Base-by-base conservation (phyloP, 2,113 vertebrate species). In the Pelecanus crispus region DNA sequence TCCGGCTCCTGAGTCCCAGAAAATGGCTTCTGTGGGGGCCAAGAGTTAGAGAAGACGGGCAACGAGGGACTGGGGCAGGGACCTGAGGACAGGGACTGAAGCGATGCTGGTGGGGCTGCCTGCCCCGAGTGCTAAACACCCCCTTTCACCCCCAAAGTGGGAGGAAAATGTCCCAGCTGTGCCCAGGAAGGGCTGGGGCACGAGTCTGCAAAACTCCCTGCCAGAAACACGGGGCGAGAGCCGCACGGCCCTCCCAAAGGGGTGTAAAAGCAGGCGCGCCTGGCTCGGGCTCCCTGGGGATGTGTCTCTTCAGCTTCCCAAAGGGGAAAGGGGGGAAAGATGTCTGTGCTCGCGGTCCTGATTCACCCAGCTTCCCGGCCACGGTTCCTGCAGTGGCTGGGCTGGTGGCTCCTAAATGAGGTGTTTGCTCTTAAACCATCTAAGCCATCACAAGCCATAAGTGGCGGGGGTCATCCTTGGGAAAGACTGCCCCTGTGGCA, bases 351-450 rank as follows among this genome's bases (percentile, higher is more conserved):
- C 0, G 0, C 6, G 1, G 34, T 56, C 66, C 86, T 47, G 47
- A 40, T 67, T 68, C 52, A 36, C 20, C 13, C 49, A 53, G 18
- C 13, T 80, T 83, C 38, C 65, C 2, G 0, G 40, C 34, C 63
- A 17, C 0, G 0, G 17, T 13, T 82, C 71, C 45, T 4, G 1
- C 56, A 65, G 66, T 10, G 32, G 26, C 61, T 22, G 1, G 0
- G 36, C 80, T 77, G 77, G 25, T 0, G 0, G 22, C 42, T 83
- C 59, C 72, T 61, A 31, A 83, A 45, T 24, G 7, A 28, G 0
- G 0, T 22, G 5, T 58, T 65, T 63, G 65, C 28, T 65, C 5
- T 56, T 86, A 56, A 74, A 40, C 38, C 10, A 16, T 31, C 31
- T 36, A 25, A 84, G 22, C 45, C 15, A 18, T 32, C 8, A 4